Evolutionary conservation across 2,888 invertebrate genomes (phyloP), one percentile per base, ranked within the genome.

Genomic region (Pseudoips prasinana): DNA sequence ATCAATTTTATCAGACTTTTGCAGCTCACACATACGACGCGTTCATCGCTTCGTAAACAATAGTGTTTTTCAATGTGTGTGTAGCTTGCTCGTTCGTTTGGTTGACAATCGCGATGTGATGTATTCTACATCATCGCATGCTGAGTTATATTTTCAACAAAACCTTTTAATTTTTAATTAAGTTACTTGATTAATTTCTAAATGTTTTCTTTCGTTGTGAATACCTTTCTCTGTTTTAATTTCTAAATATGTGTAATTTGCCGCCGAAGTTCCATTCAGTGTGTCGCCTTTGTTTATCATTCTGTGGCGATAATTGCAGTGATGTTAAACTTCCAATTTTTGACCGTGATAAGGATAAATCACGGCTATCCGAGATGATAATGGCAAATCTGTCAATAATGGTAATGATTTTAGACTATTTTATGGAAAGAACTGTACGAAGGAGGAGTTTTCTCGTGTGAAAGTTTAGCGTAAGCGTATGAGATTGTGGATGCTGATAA

Each of bases 191-290:
- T 83, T 86, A 51, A 75, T 85, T 86, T 87, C 86, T 87, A 84
- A 86, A 88, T 88, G 88, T 86, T 86, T 84, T 83, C 84, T 78
- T 83, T 82, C 68, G 65, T 87, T 75, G 88, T 84, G 85, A 73
- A 71, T 69, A 73, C 71, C 72, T 87, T 89, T 80, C 80, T 84
- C 69, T 70, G 67, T 83, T 86, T 83, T 88, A 70, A 77, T 87
- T 87, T 86, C 88, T 90, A 93, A 94, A 93, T 92, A 95, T 95
- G 95, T 94, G 94, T 93, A 93, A 93, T 92, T 94, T 95, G 92
- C 95, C 95, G 92, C 93, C 93, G 92, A 95, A 95, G 92, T 95
- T 95, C 91, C 94, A 94, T 92, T 94, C 94, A 92, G 93, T 96
- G 91, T 95, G 95, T 94, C 95, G 95, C 91, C 94, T 96, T 92